Evolutionary conservation across 2,113 vertebrate species (phyloP).

Genomic region (Macquaria australasica): DNA sequence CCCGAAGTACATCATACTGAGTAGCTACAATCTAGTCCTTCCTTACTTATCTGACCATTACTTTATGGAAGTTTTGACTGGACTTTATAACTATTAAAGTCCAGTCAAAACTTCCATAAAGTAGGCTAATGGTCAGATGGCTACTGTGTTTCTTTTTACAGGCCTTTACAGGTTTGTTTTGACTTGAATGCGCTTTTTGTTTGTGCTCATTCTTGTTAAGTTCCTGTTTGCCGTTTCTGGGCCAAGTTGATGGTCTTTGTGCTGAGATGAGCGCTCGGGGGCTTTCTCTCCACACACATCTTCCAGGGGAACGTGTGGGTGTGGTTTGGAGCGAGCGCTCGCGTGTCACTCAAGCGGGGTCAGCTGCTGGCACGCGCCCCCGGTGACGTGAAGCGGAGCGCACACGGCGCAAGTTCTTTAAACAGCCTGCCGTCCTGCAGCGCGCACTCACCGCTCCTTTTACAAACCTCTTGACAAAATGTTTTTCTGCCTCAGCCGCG

Average conservation of each 20-base stretch:
- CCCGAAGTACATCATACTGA: no score
- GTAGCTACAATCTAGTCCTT: no score
- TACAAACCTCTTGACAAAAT: background rate
- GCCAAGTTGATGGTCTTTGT: background rate
- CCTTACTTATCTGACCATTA: no score
- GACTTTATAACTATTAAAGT: no score
- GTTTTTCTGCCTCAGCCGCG: background rate
- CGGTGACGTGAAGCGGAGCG: conserved; percentile 45
- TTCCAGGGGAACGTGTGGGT: conserved; percentile 43
- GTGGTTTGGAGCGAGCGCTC: conserved; percentile 65
- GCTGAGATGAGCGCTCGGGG: background rate
- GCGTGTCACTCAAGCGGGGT: conserved; percentile 71
- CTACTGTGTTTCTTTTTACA: no score
- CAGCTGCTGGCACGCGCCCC: conserved; percentile 75
- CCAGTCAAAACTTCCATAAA: no score
- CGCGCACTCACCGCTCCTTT: conserved; percentile 11
- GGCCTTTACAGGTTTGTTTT: background rate
- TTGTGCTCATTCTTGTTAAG: background rate
- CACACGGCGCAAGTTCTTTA: conserved; percentile 18
- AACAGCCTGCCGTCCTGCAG: conserved; percentile 17
- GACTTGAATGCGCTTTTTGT: background rate
- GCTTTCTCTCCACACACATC: conserved; percentile 4
- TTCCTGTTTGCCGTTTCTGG: background rate
- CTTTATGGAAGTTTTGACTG: no score
- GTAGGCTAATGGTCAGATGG: no score